A percentile compares a stretch with the other conserved stretches of the same genome.
These are phyloP conservation scores for Isaurus tuberculatus DNA, from an alignment of 92 coral and sea anemone genomes.

Conservation along the genomic window DNA sequence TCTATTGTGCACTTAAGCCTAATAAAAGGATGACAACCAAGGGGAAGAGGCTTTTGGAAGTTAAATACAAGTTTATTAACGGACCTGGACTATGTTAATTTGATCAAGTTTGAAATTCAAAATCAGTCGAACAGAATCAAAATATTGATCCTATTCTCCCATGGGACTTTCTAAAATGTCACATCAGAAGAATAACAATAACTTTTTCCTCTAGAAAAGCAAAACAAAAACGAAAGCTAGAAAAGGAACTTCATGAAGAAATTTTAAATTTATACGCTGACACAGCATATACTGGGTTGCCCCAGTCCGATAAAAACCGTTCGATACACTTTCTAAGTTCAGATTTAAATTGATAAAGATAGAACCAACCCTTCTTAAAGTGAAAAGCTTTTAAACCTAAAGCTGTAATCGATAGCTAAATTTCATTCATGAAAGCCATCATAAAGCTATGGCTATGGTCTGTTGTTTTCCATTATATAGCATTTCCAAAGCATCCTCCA, in stretches of 20 bases:
- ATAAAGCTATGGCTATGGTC: too few species aligned
- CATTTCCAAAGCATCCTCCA: too few species aligned
- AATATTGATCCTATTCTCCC: background rate
- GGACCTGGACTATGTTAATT: background rate
- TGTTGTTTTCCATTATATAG: too few species aligned
- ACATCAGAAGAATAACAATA: background rate
- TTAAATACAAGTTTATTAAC: background rate
- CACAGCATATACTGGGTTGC: too few species aligned
- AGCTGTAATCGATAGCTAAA: too few species aligned
- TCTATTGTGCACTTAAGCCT: background rate
- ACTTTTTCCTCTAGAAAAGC: background rate
- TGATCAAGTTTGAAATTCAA: background rate
- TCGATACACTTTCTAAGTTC: too few species aligned
- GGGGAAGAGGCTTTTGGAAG: background rate
- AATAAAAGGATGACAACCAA: background rate
- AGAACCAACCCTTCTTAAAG: too few species aligned
- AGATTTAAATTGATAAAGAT: too few species aligned
- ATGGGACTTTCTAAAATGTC: background rate
- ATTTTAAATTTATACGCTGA: background rate
- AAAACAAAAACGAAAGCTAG: background rate
- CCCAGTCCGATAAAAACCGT: too few species aligned
- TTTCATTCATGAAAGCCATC: too few species aligned
- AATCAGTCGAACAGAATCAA: background rate
- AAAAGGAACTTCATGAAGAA: background rate
- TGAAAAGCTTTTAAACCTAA: too few species aligned